phyloP scores from a whole-genome alignment of 2,888 invertebrate genomes.

The Pteria penguin region DNA sequence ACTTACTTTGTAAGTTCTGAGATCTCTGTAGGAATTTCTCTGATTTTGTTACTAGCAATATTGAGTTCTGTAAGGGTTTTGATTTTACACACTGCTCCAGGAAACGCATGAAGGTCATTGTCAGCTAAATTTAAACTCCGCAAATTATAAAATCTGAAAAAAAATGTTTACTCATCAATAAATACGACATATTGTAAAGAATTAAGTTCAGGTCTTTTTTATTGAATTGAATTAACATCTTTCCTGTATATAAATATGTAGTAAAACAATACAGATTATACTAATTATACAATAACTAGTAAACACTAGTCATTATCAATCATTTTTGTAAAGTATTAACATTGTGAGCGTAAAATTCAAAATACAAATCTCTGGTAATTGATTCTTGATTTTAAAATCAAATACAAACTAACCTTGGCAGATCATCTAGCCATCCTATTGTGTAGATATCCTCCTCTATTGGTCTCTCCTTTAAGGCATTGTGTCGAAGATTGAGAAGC shows the following conservation, averaged over 20 bases:
- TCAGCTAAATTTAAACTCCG: slow-evolving; percentile 80
- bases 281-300: too few relatives aligned
- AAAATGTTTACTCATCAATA: too few relatives aligned
- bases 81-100: slow-evolving; percentile 77
- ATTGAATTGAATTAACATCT: too few relatives aligned
- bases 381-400: neutral
- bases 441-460: slow-evolving; percentile 79
- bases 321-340: too few relatives aligned
- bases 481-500: slow-evolving; percentile 80
- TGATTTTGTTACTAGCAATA: slow-evolving; percentile 78
- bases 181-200: too few relatives aligned
- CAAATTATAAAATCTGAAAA: slow-evolving; percentile 75
- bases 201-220: too few relatives aligned
- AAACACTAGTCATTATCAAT: too few relatives aligned
- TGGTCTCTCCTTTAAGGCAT: slow-evolving; percentile 78
- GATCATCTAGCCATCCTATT: slow-evolving; percentile 81
- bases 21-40: slow-evolving; percentile 77
- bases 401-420: slow-evolving; percentile 69
- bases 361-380: too few relatives aligned
- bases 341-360: too few relatives aligned
- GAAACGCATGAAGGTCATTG: slow-evolving; percentile 79
- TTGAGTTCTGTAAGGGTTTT: slow-evolving; percentile 78
- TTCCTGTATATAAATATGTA: too few relatives aligned
- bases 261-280: too few relatives aligned
- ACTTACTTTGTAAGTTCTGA: slow-evolving; percentile 72